Evolutionary conservation across 1,140 invertebrate species (phyloP), one percentile per base, ranked within the genome.

Genomic region (Pseudachorutes palmiensis): DNA sequence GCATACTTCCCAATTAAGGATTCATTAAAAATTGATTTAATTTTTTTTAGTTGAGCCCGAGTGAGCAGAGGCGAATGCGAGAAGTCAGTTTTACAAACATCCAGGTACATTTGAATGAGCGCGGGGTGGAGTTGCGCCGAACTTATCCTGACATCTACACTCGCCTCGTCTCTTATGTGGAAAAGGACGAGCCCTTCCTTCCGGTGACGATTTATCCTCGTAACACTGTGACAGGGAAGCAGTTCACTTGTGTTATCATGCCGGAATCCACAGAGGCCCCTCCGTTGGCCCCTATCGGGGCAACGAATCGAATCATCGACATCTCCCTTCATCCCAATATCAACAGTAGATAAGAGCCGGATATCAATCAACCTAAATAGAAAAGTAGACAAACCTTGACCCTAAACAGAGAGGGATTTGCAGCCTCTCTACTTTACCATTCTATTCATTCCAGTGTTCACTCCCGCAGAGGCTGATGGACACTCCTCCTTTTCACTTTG

Each of bases 241-340:
- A 86, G 62, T 94, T 95, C 77, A 89, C 93, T 82, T 94, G 92
- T 79, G 87, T 95, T 57, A 94, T 96, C 41, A 92, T 94, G 87
- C 88, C 91, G 14, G 90, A 93, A 30, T 69, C 64, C 22, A 60
- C 64, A 0, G 66, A 68, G 2, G 30, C 59, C 14, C 24, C 51
- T 14, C 12, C 14, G 24, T 3, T 5, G 14, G 24, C 24, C 51
- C 24, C 12, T 22, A 9, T 5, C 5, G 12, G 12, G 9, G 12
- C 14, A 55, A 5, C 51, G 9, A 55, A 55, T 55, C 51, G 24
- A 26, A 55, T 55, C 24, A 55, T 55, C 24, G 51, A 55, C 51
- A 55, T 55, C 24, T 55, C 51, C 51, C 5, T 19, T 41, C 9
- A 9, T 55, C 51, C 51, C 12, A 55, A 55, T 55, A 55, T 55